Evolutionary conservation across 2,888 invertebrate genomes (phyloP).

Genomic region (Agrochola lychnidis): DNA sequence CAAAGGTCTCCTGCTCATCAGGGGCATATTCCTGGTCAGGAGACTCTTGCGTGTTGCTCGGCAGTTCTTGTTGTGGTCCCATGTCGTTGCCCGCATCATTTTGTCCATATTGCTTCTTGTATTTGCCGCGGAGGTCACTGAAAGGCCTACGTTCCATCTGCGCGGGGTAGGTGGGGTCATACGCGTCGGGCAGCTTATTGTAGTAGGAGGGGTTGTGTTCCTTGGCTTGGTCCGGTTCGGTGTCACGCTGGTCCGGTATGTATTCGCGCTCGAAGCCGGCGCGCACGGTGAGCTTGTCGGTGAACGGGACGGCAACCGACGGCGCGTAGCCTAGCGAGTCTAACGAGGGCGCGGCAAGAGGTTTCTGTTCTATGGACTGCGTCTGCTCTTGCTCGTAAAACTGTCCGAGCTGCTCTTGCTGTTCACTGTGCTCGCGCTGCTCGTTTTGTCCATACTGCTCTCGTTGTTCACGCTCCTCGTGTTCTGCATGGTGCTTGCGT

Average conservation of each 20-base stretch:
- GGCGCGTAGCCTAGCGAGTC: background rate
- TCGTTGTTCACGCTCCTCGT: background rate
- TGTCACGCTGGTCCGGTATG: background rate
- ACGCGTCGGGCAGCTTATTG: background rate
- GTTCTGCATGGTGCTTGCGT: background rate
- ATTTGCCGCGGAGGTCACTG: constrained; percentile 1
- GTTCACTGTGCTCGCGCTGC: background rate
- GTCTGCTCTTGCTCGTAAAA: background rate
- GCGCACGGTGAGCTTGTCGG: background rate
- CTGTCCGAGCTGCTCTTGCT: constrained; percentile 1
- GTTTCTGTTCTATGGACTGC: background rate
- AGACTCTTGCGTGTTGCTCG: background rate
- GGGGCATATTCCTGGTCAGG: constrained; percentile 5
- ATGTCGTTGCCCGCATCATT: background rate
- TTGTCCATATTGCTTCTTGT: background rate
- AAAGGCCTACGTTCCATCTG: constrained; percentile 1
- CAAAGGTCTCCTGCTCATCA: constrained; percentile 20
- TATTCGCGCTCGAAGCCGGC: background rate
- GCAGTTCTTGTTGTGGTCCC: background rate
- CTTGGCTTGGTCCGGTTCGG: background rate
- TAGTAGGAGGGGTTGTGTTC: constrained; percentile 1
- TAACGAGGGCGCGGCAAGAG: background rate
- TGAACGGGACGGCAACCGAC: background rate
- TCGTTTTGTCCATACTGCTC: background rate
- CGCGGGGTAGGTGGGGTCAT: background rate